Evolutionary conservation across 1,140 invertebrate genomes (phyloP).

Genomic region (Chironomus tepperi): DNA sequence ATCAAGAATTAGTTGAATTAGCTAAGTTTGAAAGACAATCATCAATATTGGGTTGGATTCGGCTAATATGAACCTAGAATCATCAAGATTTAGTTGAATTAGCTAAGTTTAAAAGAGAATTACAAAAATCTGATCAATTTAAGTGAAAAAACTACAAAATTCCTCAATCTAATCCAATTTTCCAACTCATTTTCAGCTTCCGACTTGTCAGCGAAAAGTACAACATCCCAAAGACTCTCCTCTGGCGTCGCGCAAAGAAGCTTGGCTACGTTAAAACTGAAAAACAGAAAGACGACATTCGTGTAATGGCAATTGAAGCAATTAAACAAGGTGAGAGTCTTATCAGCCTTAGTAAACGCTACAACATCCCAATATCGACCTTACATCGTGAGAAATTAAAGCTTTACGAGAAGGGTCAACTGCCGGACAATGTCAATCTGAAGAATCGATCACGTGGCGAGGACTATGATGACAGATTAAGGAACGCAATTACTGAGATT

Average conservation of each 20-base stretch:
- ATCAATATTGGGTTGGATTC: no score
- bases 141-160: not conserved
- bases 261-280: slow-evolving; percentile 41
- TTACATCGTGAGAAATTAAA: slow-evolving; percentile 48
- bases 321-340: slow-evolving; percentile 47
- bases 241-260: slow-evolving; percentile 50
- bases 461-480: slow-evolving; percentile 43
- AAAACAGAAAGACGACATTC: slow-evolving; percentile 41
- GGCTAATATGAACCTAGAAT: no score
- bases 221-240: slow-evolving; percentile 51
- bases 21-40: no score
- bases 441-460: slow-evolving; percentile 43
- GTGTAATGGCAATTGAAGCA: slow-evolving; percentile 45
- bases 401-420: slow-evolving; percentile 45
- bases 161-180: not conserved
- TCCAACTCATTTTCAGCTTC: not conserved
- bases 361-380: slow-evolving; percentile 50
- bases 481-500: slow-evolving; percentile 48
- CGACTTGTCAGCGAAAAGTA: slow-evolving; percentile 33
- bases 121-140: no score
- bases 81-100: no score
- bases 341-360: slow-evolving; percentile 44
- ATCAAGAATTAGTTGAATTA: no score
- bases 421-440: slow-evolving; percentile 41
- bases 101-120: no score